These are phyloP conservation scores for Halichoerus grypus DNA, from an alignment of 2,113 vertebrate genomes.

Conservation along the genomic window DNA sequence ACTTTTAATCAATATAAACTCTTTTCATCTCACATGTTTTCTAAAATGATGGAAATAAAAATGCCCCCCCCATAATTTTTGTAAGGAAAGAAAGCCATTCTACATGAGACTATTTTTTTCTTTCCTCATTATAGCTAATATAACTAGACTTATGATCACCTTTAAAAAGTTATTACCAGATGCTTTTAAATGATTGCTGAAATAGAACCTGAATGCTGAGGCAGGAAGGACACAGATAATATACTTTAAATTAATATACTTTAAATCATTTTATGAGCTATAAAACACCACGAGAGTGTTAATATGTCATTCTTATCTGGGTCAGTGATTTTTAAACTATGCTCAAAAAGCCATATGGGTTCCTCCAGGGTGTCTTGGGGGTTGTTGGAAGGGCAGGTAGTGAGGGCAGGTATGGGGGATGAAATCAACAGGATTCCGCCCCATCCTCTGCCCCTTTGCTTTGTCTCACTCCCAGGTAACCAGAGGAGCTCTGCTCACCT, in stretches of 20 bases:
- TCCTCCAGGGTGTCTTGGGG: not conserved
- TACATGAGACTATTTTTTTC: slow-evolving; percentile 16
- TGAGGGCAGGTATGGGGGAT: not conserved
- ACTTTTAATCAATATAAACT: not conserved
- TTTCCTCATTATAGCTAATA: not conserved
- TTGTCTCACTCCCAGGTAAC: not conserved
- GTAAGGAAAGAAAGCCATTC: not conserved
- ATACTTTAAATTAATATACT: not conserved
- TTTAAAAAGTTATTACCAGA: not conserved
- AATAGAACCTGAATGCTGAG: not conserved
- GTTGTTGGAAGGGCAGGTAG: not conserved
- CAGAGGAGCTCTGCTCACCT: too few relatives aligned
- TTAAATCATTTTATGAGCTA: slow-evolving; percentile 28
- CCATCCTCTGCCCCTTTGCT: not conserved
- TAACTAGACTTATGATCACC: not conserved
- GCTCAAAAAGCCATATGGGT: not conserved
- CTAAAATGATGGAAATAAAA: not conserved
- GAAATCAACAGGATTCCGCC: not conserved
- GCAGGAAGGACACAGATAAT: not conserved
- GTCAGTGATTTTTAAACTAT: slow-evolving; percentile 29
- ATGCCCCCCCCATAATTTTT: not conserved
- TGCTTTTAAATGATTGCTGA: slow-evolving; percentile 41
- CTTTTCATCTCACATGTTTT: not conserved
- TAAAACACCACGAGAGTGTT: not conserved
- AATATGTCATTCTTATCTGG: not conserved